These are phyloP conservation scores for Lasiurus cinereus DNA, from an alignment of 2,113 vertebrate species.

Conservation along the genomic window DNA sequence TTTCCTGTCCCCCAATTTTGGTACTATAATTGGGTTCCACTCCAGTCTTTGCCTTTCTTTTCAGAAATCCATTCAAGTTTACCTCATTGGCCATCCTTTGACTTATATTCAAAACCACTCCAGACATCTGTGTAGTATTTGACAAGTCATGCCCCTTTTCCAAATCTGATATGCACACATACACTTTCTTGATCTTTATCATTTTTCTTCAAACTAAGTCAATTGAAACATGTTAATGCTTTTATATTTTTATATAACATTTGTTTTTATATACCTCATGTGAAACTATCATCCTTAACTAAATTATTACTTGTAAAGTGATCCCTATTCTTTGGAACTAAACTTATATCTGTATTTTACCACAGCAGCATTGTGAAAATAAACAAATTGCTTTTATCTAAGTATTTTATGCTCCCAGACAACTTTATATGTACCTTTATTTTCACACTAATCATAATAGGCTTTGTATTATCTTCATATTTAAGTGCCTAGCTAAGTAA, in stretches of 20 bases:
- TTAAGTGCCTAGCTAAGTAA: background rate
- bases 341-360: slow-evolving; percentile 12
- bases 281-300: slow-evolving; percentile 10
- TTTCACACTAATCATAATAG: background rate
- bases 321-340: background rate
- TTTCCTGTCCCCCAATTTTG: slow-evolving; percentile 10
- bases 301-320: slow-evolving; percentile 31
- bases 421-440: background rate
- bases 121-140: background rate
- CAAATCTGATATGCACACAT: background rate
- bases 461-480: background rate
- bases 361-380: background rate
- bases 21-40: background rate
- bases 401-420: background rate
- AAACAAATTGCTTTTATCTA: background rate
- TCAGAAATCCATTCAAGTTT: slow-evolving; percentile 37
- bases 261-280: background rate
- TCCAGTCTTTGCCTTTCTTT: slow-evolving; percentile 34
- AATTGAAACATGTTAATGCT: background rate
- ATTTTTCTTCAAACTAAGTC: slow-evolving; percentile 1
- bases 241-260: slow-evolving; percentile 1
- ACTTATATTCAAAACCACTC: slow-evolving; percentile 21
- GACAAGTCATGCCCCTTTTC: slow-evolving; percentile 8
- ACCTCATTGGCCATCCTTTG: background rate
- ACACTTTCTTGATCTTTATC: background rate